Conservation (phyloP, 92 coral and sea anemone genomes). For the Blastomussa wellsi region DNA sequence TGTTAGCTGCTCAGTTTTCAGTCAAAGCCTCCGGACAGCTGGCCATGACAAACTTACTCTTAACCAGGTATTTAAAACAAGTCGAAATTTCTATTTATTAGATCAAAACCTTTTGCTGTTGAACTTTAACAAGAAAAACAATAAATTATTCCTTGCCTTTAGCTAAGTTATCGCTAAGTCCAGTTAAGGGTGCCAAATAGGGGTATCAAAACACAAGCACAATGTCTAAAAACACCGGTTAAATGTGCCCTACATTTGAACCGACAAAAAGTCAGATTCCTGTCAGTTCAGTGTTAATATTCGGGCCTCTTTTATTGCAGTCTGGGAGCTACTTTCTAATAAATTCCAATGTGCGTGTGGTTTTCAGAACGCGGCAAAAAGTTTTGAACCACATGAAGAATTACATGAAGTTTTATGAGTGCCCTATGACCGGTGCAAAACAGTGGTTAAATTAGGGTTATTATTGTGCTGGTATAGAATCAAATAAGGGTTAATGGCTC, state of each 20-base stretch:
- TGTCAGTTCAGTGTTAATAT: neutral
- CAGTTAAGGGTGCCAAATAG: neutral
- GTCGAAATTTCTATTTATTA: conserved; percentile 3
- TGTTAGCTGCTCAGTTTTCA: neutral
- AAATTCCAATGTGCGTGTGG: neutral
- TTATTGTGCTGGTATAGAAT: neutral
- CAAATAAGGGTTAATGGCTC: neutral
- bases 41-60: conserved; percentile 6
- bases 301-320: neutral
- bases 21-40: conserved; percentile 23
- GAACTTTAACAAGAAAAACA: conserved; percentile 2
- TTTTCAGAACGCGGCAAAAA: neutral
- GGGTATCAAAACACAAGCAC: neutral
- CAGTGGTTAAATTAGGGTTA: neutral
- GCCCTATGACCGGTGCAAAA: too few species aligned
- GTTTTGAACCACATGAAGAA: neutral
- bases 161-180: neutral
- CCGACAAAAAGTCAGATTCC: neutral
- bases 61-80: conserved; percentile 31
- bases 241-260: neutral
- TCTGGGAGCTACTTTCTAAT: neutral
- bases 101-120: neutral
- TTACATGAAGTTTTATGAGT: too few species aligned
- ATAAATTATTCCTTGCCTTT: neutral
- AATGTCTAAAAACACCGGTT: neutral